Conservation (phyloP, 2,888 invertebrate species). For the Lacanobia oleracea region DNA sequence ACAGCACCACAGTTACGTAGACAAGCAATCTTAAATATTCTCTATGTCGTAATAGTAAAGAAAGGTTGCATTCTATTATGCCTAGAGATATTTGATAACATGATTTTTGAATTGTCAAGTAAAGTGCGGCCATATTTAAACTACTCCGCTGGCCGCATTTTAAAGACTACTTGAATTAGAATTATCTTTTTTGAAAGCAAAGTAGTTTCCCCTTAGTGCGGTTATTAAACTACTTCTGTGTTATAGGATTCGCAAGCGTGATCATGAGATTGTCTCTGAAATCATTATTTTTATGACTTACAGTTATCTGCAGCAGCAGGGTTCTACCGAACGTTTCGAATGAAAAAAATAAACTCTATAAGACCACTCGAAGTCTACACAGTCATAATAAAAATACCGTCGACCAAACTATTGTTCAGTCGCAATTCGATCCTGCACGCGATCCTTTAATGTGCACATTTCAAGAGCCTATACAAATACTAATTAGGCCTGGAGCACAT, state of each 20-base stretch:
- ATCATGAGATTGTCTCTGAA: neutral
- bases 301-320: neutral
- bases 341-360: neutral
- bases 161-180: slow-evolving; percentile 16
- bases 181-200: neutral
- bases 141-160: no score
- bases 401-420: slow-evolving; percentile 26
- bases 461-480: slow-evolving; percentile 17
- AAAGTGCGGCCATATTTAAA: no score
- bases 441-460: slow-evolving; percentile 25
- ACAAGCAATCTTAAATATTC: slow-evolving; percentile 50
- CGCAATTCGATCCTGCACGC: slow-evolving; percentile 22
- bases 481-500: slow-evolving; percentile 46
- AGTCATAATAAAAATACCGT: slow-evolving; percentile 9
- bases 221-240: neutral
- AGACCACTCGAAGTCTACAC: neutral
- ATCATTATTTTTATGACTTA: neutral
- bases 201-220: neutral
- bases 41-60: slow-evolving; percentile 56
- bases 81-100: slow-evolving; percentile 58
- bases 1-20: slow-evolving; percentile 57
- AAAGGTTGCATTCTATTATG: slow-evolving; percentile 58
- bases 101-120: slow-evolving; percentile 48
- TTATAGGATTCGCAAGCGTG: neutral
- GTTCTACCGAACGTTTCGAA: neutral